Evolutionary conservation across 2,888 invertebrate species (phyloP), one percentile per base, ranked within the genome.

Genomic region (Lypha dubia): DNA sequence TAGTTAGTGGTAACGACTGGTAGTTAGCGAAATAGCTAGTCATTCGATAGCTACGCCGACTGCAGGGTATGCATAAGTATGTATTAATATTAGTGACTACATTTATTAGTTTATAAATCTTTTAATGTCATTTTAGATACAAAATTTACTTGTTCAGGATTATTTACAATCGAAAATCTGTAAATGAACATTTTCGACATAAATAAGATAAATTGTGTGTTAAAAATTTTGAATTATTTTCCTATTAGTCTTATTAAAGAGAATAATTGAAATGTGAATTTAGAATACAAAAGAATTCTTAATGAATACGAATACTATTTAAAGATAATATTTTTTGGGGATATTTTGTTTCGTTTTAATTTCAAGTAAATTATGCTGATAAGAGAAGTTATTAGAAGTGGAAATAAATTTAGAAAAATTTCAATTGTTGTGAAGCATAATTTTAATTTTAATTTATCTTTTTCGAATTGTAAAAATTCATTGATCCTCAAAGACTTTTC

Each of bases 21-120:
- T n/a, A n/a, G n/a, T n/a, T n/a, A n/a, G n/a, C n/a, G n/a, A n/a
- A n/a, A n/a, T n/a, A n/a, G n/a, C n/a, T n/a, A n/a, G n/a, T n/a
- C n/a, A n/a, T n/a, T n/a, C n/a, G n/a, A n/a, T n/a, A n/a, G n/a
- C n/a, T n/a, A n/a, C n/a, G n/a, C n/a, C n/a, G n/a, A n/a, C n/a
- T n/a, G n/a, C n/a, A n/a, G n/a, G 7, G 49, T 17, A 1, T 49
- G 49, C 20, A 20, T 49, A 8, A 3, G 17, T 49, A 49, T 49
- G 17, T 46, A 49, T 49, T 20, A 8, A 20, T 49, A n/a, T 49
- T 63, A 51, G 24, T 63, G 51, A 51, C 24, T 51, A 1, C 9
- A 51, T 70, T 49, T 73, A 73, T 65, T 60, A 65, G 65, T 73
- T 73, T 79, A 71, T 65, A 58, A 79, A 49, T 65, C 73, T 79